Conservation (phyloP, 2,113 vertebrate species). For the Larimichthys polyactis region DNA sequence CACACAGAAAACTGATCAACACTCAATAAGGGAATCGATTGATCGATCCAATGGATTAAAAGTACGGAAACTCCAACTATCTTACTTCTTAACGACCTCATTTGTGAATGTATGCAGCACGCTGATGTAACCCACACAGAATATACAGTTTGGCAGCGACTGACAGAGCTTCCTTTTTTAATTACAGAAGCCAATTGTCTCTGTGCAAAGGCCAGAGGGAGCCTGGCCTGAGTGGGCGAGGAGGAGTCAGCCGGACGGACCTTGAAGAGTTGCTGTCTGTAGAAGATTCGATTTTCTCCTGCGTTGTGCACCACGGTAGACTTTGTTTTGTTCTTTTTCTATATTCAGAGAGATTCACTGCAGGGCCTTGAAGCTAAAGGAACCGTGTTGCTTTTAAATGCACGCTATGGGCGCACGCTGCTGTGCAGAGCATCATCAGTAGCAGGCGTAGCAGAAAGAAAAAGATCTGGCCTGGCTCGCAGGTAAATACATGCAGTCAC, state of each 20-base stretch:
- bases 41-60: neutral
- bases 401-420: too few species aligned
- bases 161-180: neutral
- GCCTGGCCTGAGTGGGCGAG: slow-evolving; percentile 18
- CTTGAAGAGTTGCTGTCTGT: neutral
- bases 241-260: neutral
- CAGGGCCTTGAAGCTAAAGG: neutral
- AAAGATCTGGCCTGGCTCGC: slow-evolving; percentile 15
- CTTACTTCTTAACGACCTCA: neutral
- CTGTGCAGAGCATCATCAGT: neutral
- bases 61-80: neutral
- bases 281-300: slow-evolving; percentile 15
- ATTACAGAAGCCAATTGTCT: slow-evolving; percentile 19
- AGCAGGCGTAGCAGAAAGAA: neutral
- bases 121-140: neutral
- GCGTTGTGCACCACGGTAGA: neutral
- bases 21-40: too few species aligned
- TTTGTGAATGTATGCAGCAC: too few species aligned
- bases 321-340: too few species aligned
- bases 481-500: slow-evolving; percentile 6
- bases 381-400: neutral
- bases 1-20: too few species aligned
- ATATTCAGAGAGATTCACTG: neutral
- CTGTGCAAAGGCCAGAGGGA: neutral
- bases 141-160: neutral